phyloP scores from a whole-genome alignment of 2,888 invertebrate genomes.

The Trissolcus brochymenae region DNA sequence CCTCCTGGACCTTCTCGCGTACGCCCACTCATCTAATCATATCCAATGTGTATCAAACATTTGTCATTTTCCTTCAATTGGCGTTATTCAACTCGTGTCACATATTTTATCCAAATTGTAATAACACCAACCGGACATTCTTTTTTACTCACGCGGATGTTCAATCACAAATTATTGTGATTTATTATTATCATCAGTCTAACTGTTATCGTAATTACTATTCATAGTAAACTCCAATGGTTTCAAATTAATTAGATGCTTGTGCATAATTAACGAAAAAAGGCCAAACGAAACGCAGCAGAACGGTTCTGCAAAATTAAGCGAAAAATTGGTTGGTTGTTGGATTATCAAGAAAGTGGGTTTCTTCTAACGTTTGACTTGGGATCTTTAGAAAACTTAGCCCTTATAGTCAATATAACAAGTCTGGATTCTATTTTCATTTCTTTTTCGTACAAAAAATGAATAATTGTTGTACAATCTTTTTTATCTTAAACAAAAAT shows the following conservation, averaged over 20 bases:
- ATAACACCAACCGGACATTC: background rate
- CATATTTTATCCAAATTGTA: constrained; percentile 21
- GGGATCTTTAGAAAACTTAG: too few species aligned
- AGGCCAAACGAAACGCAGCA: constrained; percentile 6
- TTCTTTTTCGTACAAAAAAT: too few species aligned
- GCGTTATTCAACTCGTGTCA: constrained; percentile 4
- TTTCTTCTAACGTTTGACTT: background rate
- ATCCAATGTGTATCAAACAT: constrained; percentile 32
- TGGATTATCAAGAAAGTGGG: constrained; percentile 4
- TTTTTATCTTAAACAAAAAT: too few species aligned
- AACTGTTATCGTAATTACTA: background rate
- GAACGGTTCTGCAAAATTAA: constrained; percentile 34
- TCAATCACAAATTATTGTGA: background rate
- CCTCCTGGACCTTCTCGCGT: constrained; percentile 34
- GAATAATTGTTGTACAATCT: too few species aligned
- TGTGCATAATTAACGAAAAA: constrained; percentile 8
- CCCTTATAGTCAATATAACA: too few species aligned
- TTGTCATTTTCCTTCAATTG: constrained; percentile 19
- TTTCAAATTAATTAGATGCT: background rate
- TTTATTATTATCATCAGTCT: background rate
- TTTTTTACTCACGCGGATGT: background rate
- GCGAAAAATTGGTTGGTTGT: constrained; percentile 2
- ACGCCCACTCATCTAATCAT: constrained; percentile 39
- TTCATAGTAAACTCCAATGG: too few species aligned
- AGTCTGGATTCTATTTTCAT: too few species aligned